Evolutionary conservation across 2,888 invertebrate species (phyloP).

Genomic region (Amblyjoppa fuscipennis): DNA sequence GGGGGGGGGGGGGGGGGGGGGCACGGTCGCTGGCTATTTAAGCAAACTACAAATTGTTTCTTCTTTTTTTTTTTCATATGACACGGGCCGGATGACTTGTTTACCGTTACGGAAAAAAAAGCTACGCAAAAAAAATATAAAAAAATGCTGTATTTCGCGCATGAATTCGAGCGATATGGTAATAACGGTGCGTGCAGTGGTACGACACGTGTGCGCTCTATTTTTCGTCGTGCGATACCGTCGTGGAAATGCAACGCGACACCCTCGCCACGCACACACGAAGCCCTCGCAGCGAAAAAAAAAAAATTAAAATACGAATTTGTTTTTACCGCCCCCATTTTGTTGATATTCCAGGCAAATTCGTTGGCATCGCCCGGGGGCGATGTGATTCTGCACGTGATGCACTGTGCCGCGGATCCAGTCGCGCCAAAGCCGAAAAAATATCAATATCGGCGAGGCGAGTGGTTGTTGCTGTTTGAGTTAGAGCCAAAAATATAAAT

Average conservation of each 20-base stretch:
- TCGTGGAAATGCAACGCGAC: conserved; percentile 10
- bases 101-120: neutral
- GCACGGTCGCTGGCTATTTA: too few species aligned
- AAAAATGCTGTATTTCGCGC: neutral
- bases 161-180: conserved; percentile 44
- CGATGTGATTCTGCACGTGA: conserved; percentile 26
- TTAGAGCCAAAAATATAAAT: conserved; percentile 34
- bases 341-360: conserved; percentile 31
- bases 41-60: too few species aligned
- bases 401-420: neutral
- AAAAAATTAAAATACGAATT: conserved; percentile 4
- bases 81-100: neutral
- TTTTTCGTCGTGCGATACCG: conserved; percentile 23
- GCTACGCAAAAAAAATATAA: neutral
- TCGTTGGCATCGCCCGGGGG: conserved; percentile 20
- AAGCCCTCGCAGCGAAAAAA: neutral
- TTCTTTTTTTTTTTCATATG: neutral
- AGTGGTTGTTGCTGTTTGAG: conserved; percentile 10
- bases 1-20: too few species aligned
- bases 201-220: conserved; percentile 22
- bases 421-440: neutral
- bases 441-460: neutral
- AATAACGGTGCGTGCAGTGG: conserved; percentile 13
- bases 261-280: conserved; percentile 27
- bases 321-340: neutral